Conservation (phyloP, 1,140 invertebrate genomes). For the Oscheius sp. region DNA sequence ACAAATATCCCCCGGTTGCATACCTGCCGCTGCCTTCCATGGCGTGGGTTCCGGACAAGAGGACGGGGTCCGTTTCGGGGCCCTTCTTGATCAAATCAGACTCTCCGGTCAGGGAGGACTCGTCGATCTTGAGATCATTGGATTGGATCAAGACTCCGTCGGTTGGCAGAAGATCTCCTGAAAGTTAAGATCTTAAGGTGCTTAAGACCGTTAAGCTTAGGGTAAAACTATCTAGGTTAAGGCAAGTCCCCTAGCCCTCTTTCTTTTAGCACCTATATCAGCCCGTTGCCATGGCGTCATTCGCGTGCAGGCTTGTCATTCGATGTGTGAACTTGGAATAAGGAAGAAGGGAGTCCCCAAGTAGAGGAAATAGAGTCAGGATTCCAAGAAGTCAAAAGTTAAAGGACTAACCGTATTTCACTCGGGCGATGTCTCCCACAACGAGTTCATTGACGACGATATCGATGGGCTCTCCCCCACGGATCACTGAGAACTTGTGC, state of each 20-base stretch:
- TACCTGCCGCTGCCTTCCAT: conserved; percentile 59
- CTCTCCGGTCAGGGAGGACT: conserved; percentile 61
- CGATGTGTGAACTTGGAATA: not conserved
- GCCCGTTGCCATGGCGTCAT: not conserved
- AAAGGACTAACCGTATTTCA: conserved; percentile 57
- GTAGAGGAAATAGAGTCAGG: too few species aligned
- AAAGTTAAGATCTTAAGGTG: conserved; percentile 6
- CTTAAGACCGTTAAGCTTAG: not conserved
- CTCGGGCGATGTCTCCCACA: conserved; percentile 94
- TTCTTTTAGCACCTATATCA: not conserved
- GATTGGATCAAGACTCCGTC: conserved; percentile 60
- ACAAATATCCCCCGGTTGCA: too few species aligned
- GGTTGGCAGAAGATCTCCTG: conserved; percentile 58
- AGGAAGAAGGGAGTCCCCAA: too few species aligned
- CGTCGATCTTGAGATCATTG: conserved; percentile 61
- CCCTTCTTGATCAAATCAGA: conserved; percentile 59
- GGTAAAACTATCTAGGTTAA: not conserved
- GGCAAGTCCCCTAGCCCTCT: not conserved
- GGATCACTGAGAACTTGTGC: conserved; percentile 95
- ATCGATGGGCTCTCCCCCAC: conserved; percentile 84
- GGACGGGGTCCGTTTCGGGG: conserved; percentile 54
- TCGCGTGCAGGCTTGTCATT: not conserved
- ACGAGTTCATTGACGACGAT: conserved; percentile 93
- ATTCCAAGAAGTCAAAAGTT: too few species aligned
- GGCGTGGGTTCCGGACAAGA: conserved; percentile 61